A percentile compares a stretch with the other conserved stretches of the same genome.
Conservation (phyloP, 2,888 invertebrate species). For the Mythimna pallens region DNA sequence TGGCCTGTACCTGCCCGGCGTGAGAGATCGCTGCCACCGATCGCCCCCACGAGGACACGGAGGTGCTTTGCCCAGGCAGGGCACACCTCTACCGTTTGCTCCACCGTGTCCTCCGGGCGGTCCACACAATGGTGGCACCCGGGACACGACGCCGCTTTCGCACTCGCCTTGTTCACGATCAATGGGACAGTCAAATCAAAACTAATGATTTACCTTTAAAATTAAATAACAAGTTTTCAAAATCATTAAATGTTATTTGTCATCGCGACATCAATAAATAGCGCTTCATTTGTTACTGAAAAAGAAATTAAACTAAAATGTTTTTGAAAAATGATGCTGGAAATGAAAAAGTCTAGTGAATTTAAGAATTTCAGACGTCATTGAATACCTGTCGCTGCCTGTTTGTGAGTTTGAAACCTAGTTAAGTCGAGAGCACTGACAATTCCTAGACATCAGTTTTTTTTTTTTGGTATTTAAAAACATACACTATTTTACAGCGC, state of each 20-base stretch:
- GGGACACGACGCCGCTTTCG: no score
- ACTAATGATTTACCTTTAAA: neutral
- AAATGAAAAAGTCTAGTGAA: neutral
- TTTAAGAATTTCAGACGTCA: constrained; percentile 1
- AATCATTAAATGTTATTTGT: constrained; percentile 10
- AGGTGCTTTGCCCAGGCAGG: no score
- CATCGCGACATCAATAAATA: constrained; percentile 20
- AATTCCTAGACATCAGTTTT: neutral
- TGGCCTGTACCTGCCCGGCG: no score
- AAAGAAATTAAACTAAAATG: constrained; percentile 3
- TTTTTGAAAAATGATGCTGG: neutral
- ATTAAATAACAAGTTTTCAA: neutral
- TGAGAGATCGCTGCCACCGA: no score
- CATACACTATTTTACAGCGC: neutral
- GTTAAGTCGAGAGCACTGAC: neutral
- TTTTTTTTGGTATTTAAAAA: neutral
- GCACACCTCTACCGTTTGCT: no score
- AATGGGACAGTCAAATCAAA: neutral
- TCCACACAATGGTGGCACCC: no score
- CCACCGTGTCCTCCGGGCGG: no score
- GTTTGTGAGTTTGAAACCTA: neutral
- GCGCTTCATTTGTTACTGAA: constrained; percentile 3
- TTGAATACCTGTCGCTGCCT: neutral
- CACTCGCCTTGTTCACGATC: no score
- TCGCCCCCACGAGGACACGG: no score